A percentile compares a stretch with the other conserved stretches of the same genome.
Evolutionary conservation across 2,797 vertebrate genomes (phyloP).

Genomic region (Vespertilio murinus): DNA sequence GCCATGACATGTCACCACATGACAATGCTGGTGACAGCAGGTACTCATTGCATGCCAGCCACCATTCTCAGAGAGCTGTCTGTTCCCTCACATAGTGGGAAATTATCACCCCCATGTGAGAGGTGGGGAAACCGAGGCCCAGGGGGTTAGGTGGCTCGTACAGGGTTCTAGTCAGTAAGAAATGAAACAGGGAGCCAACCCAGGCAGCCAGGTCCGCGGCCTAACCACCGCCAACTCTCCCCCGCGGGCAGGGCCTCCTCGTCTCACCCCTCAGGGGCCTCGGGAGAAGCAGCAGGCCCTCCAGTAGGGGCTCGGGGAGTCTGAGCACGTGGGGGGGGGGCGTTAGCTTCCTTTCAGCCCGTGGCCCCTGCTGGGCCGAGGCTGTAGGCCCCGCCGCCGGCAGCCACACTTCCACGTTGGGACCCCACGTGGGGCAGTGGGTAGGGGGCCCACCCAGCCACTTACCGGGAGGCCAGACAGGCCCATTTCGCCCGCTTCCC

Average conservation of each 20-base stretch:
- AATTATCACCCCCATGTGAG: not conserved
- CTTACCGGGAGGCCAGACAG: slow-evolving; percentile 89
- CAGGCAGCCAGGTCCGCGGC: fast-evolving
- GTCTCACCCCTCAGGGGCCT: not conserved
- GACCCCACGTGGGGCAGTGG: not conserved
- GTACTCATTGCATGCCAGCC: fast-evolving
- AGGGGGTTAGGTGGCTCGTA: not conserved
- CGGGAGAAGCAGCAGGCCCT: not conserved
- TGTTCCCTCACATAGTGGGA: not conserved
- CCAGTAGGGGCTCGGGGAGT: not conserved
- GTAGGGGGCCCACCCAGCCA: not conserved
- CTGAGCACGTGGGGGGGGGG: not conserved
- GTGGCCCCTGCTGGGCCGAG: too few species aligned
- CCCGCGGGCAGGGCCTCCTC: fast-evolving
- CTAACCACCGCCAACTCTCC: not conserved
- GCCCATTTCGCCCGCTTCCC: slow-evolving; percentile 93
- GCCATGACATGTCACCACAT: not conserved
- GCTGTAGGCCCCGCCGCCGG: not conserved
- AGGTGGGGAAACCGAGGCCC: not conserved
- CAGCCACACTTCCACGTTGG: not conserved
- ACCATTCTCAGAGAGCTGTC: not conserved
- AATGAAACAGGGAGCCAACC: not conserved
- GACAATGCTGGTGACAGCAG: fast-evolving
- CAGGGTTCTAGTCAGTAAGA: not conserved
- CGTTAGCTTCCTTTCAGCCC: too few species aligned